Evolutionary conservation across 2,797 vertebrate species (phyloP), one percentile per base, ranked within the genome.

Genomic region (Mionectes olivaceus): DNA sequence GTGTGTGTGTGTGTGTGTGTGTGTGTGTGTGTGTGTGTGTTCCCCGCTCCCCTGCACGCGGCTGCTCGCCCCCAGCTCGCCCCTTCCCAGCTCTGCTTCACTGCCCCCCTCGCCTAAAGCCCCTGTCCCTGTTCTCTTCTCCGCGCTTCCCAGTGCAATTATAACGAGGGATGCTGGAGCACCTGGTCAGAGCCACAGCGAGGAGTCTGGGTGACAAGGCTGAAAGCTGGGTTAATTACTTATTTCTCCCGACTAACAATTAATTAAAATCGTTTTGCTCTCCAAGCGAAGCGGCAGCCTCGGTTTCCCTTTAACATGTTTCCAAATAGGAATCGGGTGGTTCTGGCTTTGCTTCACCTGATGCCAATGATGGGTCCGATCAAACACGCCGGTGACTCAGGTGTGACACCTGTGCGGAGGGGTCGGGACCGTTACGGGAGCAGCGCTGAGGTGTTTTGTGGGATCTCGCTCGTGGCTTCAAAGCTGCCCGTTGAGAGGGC

Each of bases 141-240:
- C 16, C 11, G 44, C 19, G 0, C 24, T 30, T 27, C 65, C 70
- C 70, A 8, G 19, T 2, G 50, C 39, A 5, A 3, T 5, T 7
- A 2, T 1, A 1, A 0, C 12, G 0, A 16, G 57, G 2, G 44
- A 2, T 33, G 22, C 64, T 10, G 61, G n/a, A 35, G 6, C 1
- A 2, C 3, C 46, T 9, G 18, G 14, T 13, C 13, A 19, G 53
- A 53, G 33, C n/a, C 13, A 3, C 18, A 3, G 9, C 0, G 47
- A 64, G 75, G 15, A 14, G 19, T 4, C 3, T 7, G 17, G 69
- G 19, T 3, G 14, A 7, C 2, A 19, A 10, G 12, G 22, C 1
- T 37, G 44, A 8, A 18, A 37, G 8, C 0, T 2, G 7, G 6
- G 15, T 3, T 21, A 24, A 67, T 44, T 2, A 3, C 11, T 25